phyloP scores from a whole-genome alignment of 2,888 invertebrate genomes.

The Plutella xylostella region DNA sequence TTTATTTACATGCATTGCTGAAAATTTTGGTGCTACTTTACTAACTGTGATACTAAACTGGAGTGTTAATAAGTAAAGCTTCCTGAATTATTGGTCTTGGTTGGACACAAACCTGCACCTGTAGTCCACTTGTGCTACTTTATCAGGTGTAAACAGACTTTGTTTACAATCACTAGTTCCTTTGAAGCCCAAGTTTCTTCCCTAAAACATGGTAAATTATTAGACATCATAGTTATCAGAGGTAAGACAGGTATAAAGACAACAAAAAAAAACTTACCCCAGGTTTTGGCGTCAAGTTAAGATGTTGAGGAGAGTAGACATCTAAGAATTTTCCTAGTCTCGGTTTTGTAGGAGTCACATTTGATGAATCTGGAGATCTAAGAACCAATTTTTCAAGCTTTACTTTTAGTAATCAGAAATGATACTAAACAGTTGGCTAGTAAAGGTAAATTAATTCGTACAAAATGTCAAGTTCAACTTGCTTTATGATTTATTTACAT shows the following conservation, averaged over 20 bases:
- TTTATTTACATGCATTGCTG: no score
- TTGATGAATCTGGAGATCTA: constrained; percentile 32
- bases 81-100: no score
- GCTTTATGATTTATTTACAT: constrained; percentile 67
- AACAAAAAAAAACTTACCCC: constrained; percentile 30
- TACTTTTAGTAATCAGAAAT: neutral
- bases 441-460: constrained; percentile 11
- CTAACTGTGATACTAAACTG: neutral
- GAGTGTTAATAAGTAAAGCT: constrained; percentile 1
- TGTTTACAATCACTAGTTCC: constrained; percentile 37
- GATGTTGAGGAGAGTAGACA: constrained; percentile 61
- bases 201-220: constrained; percentile 25
- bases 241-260: neutral
- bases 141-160: constrained; percentile 40
- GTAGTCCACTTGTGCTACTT: constrained; percentile 31
- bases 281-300: constrained; percentile 53
- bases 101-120: constrained; percentile 42
- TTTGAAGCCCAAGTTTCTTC: constrained; percentile 27
- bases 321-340: constrained; percentile 53
- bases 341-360: constrained; percentile 44
- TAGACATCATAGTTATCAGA: neutral
- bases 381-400: constrained; percentile 18
- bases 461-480: constrained; percentile 33
- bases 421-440: neutral
- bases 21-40: no score